phyloP scores from a whole-genome alignment of 1,140 invertebrate genomes.

The Drosophila virilis region DNA sequence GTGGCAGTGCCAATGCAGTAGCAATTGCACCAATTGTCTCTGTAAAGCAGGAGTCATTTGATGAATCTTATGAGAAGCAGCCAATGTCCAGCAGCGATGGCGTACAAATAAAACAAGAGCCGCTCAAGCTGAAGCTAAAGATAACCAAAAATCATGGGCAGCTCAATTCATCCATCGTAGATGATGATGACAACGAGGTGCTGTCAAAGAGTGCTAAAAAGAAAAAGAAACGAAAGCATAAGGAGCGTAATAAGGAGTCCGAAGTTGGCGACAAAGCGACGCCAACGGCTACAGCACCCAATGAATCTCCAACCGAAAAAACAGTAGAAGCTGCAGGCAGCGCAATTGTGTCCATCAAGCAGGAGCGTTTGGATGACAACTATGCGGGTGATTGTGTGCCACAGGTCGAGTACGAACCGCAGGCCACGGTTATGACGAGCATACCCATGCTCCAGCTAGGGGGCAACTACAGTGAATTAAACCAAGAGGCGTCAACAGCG shows the following conservation, averaged over 20 bases:
- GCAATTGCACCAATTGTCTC: conserved; percentile 8
- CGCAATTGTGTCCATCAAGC: conserved; percentile 50
- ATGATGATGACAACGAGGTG: conserved; percentile 64
- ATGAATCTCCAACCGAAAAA: background rate
- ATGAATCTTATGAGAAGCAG: conserved; percentile 39
- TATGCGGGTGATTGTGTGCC: background rate
- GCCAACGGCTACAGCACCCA: background rate
- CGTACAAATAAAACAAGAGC: conserved; percentile 60
- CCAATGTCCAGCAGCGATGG: conserved; percentile 1
- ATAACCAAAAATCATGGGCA: conserved; percentile 80
- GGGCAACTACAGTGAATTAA: conserved; percentile 33
- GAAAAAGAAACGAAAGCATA: conserved; percentile 78
- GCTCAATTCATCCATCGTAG: conserved; percentile 75
- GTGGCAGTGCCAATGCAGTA: background rate
- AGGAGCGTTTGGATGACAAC: conserved; percentile 56
- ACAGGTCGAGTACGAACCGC: conserved; percentile 23
- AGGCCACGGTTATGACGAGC: conserved; percentile 71
- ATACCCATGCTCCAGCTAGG: conserved; percentile 74
- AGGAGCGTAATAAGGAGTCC: conserved; percentile 52
- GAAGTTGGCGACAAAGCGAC: conserved; percentile 3
- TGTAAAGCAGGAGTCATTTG: conserved; percentile 53
- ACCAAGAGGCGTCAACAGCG: background rate
- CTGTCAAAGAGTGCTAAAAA: conserved; percentile 64
- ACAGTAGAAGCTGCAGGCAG: background rate
- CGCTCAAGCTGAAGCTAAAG: conserved; percentile 73